Base-by-base conservation (phyloP, 2,113 vertebrate genomes). In the Diadophis punctatus region DNA sequence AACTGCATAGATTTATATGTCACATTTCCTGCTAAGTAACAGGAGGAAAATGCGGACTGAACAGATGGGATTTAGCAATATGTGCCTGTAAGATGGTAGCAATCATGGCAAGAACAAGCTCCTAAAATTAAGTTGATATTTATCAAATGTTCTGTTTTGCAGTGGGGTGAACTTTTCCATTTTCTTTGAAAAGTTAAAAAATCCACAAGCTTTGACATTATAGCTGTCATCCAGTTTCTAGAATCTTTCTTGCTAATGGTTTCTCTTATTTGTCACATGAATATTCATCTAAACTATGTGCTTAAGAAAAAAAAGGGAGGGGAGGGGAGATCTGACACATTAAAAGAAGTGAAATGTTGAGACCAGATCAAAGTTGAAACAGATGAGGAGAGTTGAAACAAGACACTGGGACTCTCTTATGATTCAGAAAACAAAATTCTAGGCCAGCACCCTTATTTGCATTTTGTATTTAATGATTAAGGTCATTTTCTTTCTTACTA, bases 1-100 rank as follows among this genome's bases (percentile, higher is more conserved):
- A 93, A 95, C 91, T 91, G 63, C 96, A 87, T 34, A 30, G 34
- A 30, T 8, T 0, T 8, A 2, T 85, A 8, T 11, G 2, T 43
- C 60, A 8, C 1, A 39, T 91, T 94, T 90, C 90, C 10, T 39
- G 23, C 46, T 92, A 92, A 93, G n/a, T n/a, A 92, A 86, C 88
- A 88, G 94, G 91, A 30, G 48, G 55, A 93, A 95, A 94, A 93
- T 88, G 63, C 92, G 91, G 94, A 93, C 53, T 43, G 55, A 93
- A 92, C 90, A 93, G 94, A 93, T 46, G 93, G 91, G 56, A 90
- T 91, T 91, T 85, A 93, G 90, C 43, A 60, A 63, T 43, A 84
- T 90, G 30, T 92, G 55, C 84, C 87, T 91, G 63, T 88, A 88
- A 90, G n/a, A 5, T n/a, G 89, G 87, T 23, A 90, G 8, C 18